Evolutionary conservation across 2,888 invertebrate genomes (phyloP).

Genomic region (Marronus borbonicus): DNA sequence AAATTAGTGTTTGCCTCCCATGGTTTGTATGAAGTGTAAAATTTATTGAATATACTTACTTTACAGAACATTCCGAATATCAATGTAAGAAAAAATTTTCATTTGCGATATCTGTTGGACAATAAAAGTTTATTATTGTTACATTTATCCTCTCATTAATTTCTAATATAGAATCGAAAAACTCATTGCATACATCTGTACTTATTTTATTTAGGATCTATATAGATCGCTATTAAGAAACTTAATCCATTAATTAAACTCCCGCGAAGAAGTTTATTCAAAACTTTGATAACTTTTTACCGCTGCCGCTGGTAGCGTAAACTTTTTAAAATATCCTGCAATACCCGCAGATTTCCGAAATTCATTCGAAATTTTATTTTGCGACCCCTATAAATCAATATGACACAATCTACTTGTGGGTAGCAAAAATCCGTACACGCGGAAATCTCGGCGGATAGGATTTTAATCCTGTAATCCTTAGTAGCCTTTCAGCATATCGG

Average conservation of each 20-base stretch:
- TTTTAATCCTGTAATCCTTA: slow-evolving; percentile 38
- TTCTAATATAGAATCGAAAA: not conserved
- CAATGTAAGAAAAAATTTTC: too few relatives aligned
- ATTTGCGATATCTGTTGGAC: too few relatives aligned
- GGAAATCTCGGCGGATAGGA: slow-evolving; percentile 22
- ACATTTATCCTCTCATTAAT: not conserved
- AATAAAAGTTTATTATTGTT: too few relatives aligned
- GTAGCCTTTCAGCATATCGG: slow-evolving; percentile 40
- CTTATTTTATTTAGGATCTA: not conserved
- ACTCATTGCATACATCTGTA: not conserved
- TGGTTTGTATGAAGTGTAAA: too few relatives aligned
- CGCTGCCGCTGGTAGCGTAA: not conserved
- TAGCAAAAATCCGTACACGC: slow-evolving; percentile 13
- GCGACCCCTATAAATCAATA: slow-evolving; percentile 19
- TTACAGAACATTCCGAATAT: too few relatives aligned
- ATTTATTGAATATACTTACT: too few relatives aligned
- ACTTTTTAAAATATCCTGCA: slow-evolving; percentile 10
- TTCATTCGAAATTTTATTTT: slow-evolving; percentile 15
- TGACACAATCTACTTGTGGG: slow-evolving; percentile 33
- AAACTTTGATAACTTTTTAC: slow-evolving; percentile 24
- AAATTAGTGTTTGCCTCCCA: too few relatives aligned
- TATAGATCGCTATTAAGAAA: not conserved
- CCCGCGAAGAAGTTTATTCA: slow-evolving; percentile 19
- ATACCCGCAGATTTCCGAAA: not conserved
- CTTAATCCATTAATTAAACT: slow-evolving; percentile 35